These are phyloP conservation scores for Antechinus flavipes DNA, from an alignment of 2,113 vertebrate species.

Conservation along the genomic window DNA sequence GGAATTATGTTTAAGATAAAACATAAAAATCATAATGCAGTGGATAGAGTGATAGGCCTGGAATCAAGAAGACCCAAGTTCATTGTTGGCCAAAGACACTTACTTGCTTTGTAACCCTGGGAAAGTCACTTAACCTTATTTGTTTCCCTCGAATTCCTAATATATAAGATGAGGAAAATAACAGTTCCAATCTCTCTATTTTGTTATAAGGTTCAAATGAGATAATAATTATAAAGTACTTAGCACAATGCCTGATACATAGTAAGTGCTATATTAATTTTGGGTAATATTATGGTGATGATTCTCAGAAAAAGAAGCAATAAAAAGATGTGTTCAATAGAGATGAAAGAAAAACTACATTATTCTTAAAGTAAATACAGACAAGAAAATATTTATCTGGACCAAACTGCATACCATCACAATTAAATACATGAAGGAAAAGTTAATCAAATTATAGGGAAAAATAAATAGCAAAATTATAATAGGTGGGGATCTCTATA, in stretches of 20 bases:
- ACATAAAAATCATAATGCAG: background rate
- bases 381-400: background rate
- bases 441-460: background rate
- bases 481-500: background rate
- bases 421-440: background rate
- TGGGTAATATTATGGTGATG: background rate
- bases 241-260: background rate
- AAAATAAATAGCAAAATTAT: background rate
- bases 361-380: background rate
- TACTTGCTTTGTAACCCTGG: background rate
- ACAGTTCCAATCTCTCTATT: background rate
- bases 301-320: background rate
- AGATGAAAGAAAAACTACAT: background rate
- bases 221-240: background rate
- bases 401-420: background rate
- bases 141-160: background rate
- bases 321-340: background rate
- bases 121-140: background rate
- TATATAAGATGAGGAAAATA: background rate
- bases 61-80: background rate
- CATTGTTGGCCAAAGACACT: background rate
- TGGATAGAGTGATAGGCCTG: background rate
- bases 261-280: too few relatives aligned
- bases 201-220: background rate
- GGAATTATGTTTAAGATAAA: background rate